Percentiles rank a stretch among this genome's conserved stretches.
These are phyloP conservation scores for Daubentonia madagascariensis DNA, from an alignment of 2,113 vertebrate genomes.

Conservation along the genomic window DNA sequence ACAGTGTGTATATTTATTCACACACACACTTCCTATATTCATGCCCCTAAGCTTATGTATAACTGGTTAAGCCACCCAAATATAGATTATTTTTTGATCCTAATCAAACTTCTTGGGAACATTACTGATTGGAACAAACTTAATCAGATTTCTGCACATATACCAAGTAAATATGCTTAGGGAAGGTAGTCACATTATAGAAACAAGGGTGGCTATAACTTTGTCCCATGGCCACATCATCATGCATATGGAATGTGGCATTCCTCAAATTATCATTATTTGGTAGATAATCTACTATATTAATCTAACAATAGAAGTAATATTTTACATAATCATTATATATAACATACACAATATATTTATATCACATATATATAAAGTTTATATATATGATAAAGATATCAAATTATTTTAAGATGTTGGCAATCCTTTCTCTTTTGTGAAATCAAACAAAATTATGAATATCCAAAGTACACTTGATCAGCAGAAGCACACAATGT, in stretches of 20 bases:
- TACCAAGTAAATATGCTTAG: neutral
- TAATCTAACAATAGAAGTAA: neutral
- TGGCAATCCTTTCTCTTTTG: neutral
- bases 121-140: neutral
- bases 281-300: neutral
- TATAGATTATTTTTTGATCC: neutral
- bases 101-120: neutral
- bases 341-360: too few species aligned
- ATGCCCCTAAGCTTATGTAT: neutral
- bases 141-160: fast-evolving
- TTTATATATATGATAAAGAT: neutral
- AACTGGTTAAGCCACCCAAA: neutral
- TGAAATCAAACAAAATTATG: neutral
- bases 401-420: neutral
- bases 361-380: neutral
- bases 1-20: too few species aligned
- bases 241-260: fast-evolving
- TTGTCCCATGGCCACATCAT: too few species aligned
- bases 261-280: neutral
- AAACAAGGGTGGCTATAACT: neutral
- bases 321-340: neutral
- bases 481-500: neutral
- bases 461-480: neutral
- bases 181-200: neutral
- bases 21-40: neutral